Percentiles rank a stretch among this genome's conserved stretches.
phyloP scores from a whole-genome alignment of 2,113 vertebrate species.

The Fulmarus glacialis region DNA sequence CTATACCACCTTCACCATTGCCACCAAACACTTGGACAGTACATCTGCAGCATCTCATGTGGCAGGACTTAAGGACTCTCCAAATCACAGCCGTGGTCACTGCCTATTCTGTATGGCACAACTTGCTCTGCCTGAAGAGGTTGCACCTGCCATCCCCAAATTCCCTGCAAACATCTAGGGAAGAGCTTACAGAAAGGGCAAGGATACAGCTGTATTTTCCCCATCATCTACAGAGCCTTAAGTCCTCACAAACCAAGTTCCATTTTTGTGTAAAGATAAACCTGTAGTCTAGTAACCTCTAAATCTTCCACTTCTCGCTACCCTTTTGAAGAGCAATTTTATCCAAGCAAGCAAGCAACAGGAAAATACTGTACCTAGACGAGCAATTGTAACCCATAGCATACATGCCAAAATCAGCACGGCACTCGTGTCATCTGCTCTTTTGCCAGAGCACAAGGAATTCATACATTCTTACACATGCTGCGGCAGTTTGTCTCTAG shows the following conservation, averaged over 20 bases:
- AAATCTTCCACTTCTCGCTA: neutral
- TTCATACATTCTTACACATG: neutral
- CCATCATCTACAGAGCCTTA: neutral
- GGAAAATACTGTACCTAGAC: neutral
- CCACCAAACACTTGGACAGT: neutral
- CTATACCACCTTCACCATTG: neutral
- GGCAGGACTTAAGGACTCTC: neutral
- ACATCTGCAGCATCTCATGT: neutral
- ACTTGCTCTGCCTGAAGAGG: neutral
- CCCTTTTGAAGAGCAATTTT: neutral
- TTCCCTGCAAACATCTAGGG: neutral
- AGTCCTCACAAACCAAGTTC: neutral
- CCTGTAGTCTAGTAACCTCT: neutral
- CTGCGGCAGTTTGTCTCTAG: neutral
- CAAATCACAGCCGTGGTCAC: neutral
- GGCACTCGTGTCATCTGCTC: neutral
- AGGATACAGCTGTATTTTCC: neutral
- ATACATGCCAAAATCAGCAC: neutral
- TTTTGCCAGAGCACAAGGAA: neutral
- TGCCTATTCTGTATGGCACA: neutral
- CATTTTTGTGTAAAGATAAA: neutral
- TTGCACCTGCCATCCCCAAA: accelerated
- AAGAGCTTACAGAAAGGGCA: neutral
- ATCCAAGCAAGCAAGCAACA: neutral
- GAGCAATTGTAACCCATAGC: neutral